Evolutionary conservation across 2,113 vertebrate species (phyloP), one percentile per base, ranked within the genome.

Genomic region (Bathybates hornii): DNA sequence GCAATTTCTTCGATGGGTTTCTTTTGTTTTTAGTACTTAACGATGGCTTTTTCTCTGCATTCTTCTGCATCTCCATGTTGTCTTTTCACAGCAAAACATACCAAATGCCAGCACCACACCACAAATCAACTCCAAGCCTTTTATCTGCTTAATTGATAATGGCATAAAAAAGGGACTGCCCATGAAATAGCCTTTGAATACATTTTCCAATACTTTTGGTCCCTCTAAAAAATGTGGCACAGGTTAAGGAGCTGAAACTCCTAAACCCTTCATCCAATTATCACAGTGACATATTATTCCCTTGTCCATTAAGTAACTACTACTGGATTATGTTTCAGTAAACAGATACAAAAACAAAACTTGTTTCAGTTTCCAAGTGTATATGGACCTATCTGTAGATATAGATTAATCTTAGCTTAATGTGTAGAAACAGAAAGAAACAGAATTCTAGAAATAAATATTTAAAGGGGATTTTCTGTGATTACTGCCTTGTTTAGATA

Each of bases 41-140:
- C 4, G 3, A 0, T 57, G 56, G 0, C 24, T 57, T 57, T 57
- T 57, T 24, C 2, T 53, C n/a, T 53, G 52, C 52, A 53, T 53
- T 53, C 21, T 24, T 56, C 53, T 56, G 21, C 53, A 56, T 56
- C 56, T 57, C 24, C 13, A 57, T 29, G 24, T 57, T 57, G 24
- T 3, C 56, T 57, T 27, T 57, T 57, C 3, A 57, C 56, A 57
- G 56, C 7, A 57, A 57, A 57, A 57, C 24, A 27, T 57, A 12
- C 7, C 1, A 57, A 29, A 57, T 57, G 24, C 12, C 12, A 27
- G 54, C 24, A 29, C 54, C 54, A 57, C 54, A 57, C 13, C 54
- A 27, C 54, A 57, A 57, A 29, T 8, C 0, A 57, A 57, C 24
- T 29, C 21, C 54, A 56, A 56, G 54, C 54, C 11, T 56, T 56